Evolutionary conservation across 1,140 invertebrate species (phyloP).

Genomic region (Chironomus striatipennis): DNA sequence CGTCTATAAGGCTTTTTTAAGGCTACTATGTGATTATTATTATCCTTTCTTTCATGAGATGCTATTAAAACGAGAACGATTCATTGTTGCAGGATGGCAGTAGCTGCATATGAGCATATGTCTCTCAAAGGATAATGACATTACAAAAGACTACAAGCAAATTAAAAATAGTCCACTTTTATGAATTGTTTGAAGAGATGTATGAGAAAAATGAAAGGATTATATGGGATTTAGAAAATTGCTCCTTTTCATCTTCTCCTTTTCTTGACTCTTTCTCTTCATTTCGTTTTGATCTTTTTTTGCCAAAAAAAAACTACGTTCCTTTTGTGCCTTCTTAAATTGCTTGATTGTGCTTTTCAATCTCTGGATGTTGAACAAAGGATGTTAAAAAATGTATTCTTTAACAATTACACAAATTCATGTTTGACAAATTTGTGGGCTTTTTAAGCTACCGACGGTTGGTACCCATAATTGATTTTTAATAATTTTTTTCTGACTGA

Average conservation of each 20-base stretch:
- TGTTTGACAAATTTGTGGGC: neutral
- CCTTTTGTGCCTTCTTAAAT: too few relatives aligned
- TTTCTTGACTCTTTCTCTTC: neutral
- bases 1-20: neutral
- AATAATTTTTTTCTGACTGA: too few relatives aligned
- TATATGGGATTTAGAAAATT: neutral
- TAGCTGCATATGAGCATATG: constrained; percentile 6
- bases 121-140: constrained; percentile 2
- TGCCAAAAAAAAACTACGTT: neutral
- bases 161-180: constrained; percentile 17
- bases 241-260: neutral
- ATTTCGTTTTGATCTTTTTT: neutral
- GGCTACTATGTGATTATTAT: neutral
- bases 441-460: too few relatives aligned
- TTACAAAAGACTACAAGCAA: constrained; percentile 13
- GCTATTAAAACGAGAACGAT: constrained; percentile 8
- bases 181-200: neutral
- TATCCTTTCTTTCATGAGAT: neutral
- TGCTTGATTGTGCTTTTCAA: too few relatives aligned
- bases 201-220: neutral
- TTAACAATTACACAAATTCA: constrained; percentile 14
- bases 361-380: neutral
- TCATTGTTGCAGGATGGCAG: neutral
- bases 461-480: too few relatives aligned
- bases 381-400: neutral